Evolutionary conservation across 2,797 vertebrate species (phyloP).

Genomic region (Gymnoscopelus braueri): DNA sequence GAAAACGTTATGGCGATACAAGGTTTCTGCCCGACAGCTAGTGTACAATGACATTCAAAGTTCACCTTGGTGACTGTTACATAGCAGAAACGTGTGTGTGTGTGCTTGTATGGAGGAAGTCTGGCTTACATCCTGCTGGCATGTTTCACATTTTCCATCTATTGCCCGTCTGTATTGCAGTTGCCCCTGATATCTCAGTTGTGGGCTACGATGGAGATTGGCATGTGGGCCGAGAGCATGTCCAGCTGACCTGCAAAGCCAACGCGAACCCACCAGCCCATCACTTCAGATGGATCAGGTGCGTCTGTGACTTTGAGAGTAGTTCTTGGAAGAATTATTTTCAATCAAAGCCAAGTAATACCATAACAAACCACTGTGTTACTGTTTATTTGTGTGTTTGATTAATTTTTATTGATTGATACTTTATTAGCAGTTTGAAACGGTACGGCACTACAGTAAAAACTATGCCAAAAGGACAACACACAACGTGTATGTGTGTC

Average conservation of each 20-base stretch:
- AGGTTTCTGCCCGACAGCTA: too few relatives aligned
- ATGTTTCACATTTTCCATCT: background rate
- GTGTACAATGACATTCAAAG: background rate
- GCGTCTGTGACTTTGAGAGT: conserved; percentile 46
- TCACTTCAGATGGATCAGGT: conserved; percentile 96
- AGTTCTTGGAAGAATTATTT: background rate
- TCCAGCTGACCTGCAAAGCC: conserved; percentile 94
- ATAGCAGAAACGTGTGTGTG: background rate
- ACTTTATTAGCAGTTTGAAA: too few relatives aligned
- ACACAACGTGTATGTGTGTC: too few relatives aligned
- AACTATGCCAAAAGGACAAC: too few relatives aligned
- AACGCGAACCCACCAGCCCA: conserved; percentile 94
- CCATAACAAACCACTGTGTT: too few relatives aligned
- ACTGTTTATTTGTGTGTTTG: too few relatives aligned
- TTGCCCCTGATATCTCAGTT: conserved; percentile 94
- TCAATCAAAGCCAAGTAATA: too few relatives aligned
- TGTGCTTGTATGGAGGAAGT: background rate
- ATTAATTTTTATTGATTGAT: too few relatives aligned
- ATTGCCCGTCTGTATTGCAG: conserved; percentile 68
- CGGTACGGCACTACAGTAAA: too few relatives aligned
- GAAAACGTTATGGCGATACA: too few relatives aligned
- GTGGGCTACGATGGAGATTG: conserved; percentile 96
- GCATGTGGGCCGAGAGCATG: conserved; percentile 91
- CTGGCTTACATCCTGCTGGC: background rate
- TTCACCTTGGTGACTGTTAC: background rate